Base-by-base conservation (phyloP, 2,113 vertebrate genomes). In the Embiotoca jacksoni region DNA sequence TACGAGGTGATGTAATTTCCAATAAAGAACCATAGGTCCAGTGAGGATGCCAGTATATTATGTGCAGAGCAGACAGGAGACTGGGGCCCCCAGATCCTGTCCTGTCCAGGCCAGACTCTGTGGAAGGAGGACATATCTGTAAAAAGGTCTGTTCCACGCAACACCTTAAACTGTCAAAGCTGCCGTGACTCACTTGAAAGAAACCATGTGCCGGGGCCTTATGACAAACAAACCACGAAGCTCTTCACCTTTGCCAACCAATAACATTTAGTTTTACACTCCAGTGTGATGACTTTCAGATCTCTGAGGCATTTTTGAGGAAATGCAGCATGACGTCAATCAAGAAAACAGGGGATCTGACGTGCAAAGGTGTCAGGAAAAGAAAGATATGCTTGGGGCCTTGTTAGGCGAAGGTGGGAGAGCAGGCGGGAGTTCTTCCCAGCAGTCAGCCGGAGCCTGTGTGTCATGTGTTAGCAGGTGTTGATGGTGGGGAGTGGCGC, bases 1-100 rank as follows among this genome's bases (percentile, higher is more conserved):
- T 86, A 87, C 4, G 72, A 86, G 77, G 55, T 92, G 91, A 92
- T 59, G 88, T 86, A 74, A 91, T 91, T 80, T 83, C 74, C 85
- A 91, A 79, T 90, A 89, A 86, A 80, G 77, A 75, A 50, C 67
- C 80, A 49, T 46, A 35, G 66, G 77, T 82, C 71, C 23, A 33
- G 46, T 55, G 54, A 81, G 82, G 73, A 72, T 81, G 63, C 57
- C 61, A 37, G 13, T 58, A 58, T 83, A 80, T 84, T 84, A 85
- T 73, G 77, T 56, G 72, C 57, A 23, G 64, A 73, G 65, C 81
- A 83, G 86, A 85, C 79, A 23, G 59, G 53, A 66, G 23, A 62
- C 74, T 13, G 50, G 23, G 60, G 60, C 78, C 72, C 60, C 70
- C 39, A 65, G 72, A 54, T 37, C 30, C n/a, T 31, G 67, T 53